phyloP scores from a whole-genome alignment of 2,888 invertebrate species.

The Drosophila vallismaia region DNA sequence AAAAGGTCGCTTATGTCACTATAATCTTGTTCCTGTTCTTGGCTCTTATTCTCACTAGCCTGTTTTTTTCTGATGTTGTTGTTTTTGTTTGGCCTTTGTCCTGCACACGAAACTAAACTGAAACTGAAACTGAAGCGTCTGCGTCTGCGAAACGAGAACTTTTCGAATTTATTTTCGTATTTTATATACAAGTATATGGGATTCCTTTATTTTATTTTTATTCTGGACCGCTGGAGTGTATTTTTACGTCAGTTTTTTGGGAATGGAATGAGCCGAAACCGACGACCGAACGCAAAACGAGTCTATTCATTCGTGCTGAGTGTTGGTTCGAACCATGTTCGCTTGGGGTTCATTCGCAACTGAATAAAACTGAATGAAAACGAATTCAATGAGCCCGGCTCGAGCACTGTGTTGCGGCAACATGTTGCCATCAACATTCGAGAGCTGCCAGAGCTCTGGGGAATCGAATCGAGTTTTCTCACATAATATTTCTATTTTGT shows the following conservation, averaged over 20 bases:
- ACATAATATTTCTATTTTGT: no score
- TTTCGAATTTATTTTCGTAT: conserved; percentile 42
- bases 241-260: conserved; percentile 67
- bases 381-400: conserved; percentile 4
- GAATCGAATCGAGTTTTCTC: no score
- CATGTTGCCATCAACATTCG: conserved; percentile 13
- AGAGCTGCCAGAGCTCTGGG: neutral
- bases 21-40: conserved; percentile 28
- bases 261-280: conserved; percentile 45
- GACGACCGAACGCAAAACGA: conserved; percentile 52
- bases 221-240: conserved; percentile 44
- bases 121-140: conserved; percentile 2
- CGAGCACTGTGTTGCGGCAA: neutral
- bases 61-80: neutral
- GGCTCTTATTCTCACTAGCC: conserved; percentile 7
- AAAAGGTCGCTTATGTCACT: conserved; percentile 52
- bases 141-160: conserved; percentile 32
- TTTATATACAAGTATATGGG: conserved; percentile 20
- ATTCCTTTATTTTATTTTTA: conserved; percentile 46
- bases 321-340: conserved; percentile 77
- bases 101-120: conserved; percentile 18
- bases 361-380: conserved; percentile 73
- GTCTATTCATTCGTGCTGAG: conserved; percentile 66
- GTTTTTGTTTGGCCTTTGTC: conserved; percentile 12
- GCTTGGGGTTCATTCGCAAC: conserved; percentile 81